These are phyloP conservation scores for Tyria jacobaeae DNA, from an alignment of 2,888 invertebrate genomes.

Conservation along the genomic window DNA sequence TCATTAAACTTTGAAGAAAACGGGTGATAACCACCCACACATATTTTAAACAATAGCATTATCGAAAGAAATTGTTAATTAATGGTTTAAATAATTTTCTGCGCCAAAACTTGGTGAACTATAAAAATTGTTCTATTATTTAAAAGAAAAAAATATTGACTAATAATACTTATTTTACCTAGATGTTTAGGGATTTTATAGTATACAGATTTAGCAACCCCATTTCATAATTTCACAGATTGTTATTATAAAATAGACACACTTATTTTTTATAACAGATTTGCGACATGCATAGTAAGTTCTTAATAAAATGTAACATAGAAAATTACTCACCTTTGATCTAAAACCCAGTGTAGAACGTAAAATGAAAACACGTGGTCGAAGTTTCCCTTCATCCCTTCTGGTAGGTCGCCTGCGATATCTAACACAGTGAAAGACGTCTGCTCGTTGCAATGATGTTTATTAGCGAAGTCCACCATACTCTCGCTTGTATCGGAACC, in stretches of 20 bases:
- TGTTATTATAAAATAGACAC: background rate
- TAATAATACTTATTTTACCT: too few relatives aligned
- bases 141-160: too few relatives aligned
- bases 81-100: too few relatives aligned
- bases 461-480: slow-evolving; percentile 89
- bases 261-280: background rate
- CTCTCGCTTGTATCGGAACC: slow-evolving; percentile 90
- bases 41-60: too few relatives aligned
- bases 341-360: slow-evolving; percentile 92
- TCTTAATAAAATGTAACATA: background rate
- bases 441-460: slow-evolving; percentile 74
- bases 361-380: slow-evolving; percentile 92
- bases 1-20: too few relatives aligned
- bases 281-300: background rate
- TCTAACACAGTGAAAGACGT: slow-evolving; percentile 85
- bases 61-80: too few relatives aligned
- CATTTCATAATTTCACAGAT: background rate
- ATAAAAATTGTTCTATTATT: too few relatives aligned
- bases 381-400: slow-evolving; percentile 81
- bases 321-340: slow-evolving; percentile 86
- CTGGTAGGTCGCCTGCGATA: slow-evolving; percentile 82
- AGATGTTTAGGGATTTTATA: background rate
- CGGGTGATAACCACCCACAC: too few relatives aligned
- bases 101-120: too few relatives aligned
- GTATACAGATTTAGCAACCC: background rate